These are phyloP conservation scores for Hypocryptadius cinnamomeus DNA, from an alignment of 2,113 vertebrate genomes.

Conservation along the genomic window DNA sequence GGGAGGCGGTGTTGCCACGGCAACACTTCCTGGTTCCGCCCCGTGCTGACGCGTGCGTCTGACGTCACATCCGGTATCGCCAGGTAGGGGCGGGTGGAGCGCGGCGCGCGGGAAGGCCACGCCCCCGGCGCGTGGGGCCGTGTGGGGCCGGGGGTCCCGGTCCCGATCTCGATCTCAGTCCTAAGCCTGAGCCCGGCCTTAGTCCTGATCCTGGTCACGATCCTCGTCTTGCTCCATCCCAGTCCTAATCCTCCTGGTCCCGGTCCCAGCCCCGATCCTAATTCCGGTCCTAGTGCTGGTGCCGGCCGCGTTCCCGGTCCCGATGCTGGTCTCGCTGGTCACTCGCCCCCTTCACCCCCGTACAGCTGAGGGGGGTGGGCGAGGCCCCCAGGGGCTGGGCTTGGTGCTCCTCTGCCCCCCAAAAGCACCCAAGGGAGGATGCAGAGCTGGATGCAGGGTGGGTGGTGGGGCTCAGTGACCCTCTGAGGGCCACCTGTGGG, in stretches of 20 bases:
- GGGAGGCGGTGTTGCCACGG: accelerated
- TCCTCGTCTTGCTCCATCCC: accelerated
- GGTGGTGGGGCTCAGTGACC: background rate
- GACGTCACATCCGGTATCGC: background rate
- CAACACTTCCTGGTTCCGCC: background rate
- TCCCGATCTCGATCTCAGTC: accelerated
- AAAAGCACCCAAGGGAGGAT: accelerated
- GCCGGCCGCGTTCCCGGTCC: background rate
- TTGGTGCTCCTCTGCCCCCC: background rate
- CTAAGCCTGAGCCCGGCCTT: accelerated
- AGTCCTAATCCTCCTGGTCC: too few species aligned
- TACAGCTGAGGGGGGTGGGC: background rate
- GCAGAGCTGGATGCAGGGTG: accelerated
- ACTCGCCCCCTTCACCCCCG: background rate
- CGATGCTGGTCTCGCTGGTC: background rate
- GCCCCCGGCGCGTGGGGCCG: background rate
- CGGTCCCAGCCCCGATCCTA: too few species aligned
- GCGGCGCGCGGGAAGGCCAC: accelerated
- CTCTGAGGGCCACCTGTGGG: background rate
- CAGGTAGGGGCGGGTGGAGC: background rate
- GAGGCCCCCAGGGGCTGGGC: background rate
- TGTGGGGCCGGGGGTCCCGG: accelerated
- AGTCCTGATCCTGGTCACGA: accelerated
- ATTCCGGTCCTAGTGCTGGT: background rate
- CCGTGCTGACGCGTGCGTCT: accelerated